Evolutionary conservation across 1,140 invertebrate genomes (phyloP).

Genomic region (Eueides isabella): DNA sequence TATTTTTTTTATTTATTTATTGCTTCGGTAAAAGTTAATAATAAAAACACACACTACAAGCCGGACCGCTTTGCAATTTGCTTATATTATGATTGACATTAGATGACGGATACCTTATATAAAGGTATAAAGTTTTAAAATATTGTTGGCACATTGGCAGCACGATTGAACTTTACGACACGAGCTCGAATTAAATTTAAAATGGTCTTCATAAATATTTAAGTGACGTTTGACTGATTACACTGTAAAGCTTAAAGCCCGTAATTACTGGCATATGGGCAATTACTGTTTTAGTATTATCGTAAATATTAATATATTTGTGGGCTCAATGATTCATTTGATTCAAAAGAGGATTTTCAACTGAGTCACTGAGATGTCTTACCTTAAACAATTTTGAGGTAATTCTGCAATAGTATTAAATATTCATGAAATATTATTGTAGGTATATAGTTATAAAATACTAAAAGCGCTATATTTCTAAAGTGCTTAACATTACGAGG

Average conservation of each 20-base stretch:
- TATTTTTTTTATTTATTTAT: background rate
- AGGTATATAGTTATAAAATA: no score
- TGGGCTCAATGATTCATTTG: background rate
- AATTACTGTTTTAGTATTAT: constrained; percentile 6
- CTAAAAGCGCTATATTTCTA: no score
- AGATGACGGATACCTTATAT: background rate
- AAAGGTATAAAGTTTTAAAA: background rate
- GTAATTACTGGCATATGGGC: constrained; percentile 19
- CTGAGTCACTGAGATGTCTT: background rate
- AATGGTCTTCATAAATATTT: constrained; percentile 30
- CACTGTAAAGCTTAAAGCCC: constrained; percentile 5
- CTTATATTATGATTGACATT: background rate
- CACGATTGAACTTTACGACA: constrained; percentile 15
- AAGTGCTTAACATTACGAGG: no score
- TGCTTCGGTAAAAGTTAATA: background rate
- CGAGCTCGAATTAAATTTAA: constrained; percentile 26
- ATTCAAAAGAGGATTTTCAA: background rate
- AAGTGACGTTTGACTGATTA: constrained; percentile 30
- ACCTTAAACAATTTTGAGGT: no score
- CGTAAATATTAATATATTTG: background rate
- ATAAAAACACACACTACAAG: background rate
- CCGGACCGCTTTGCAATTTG: background rate
- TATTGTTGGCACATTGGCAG: constrained; percentile 12
- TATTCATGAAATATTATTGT: no score
- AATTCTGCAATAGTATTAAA: no score